A percentile compares a stretch with the other conserved stretches of the same genome.
Conservation (phyloP, 2,797 vertebrate species). For the Amniataba percoides region DNA sequence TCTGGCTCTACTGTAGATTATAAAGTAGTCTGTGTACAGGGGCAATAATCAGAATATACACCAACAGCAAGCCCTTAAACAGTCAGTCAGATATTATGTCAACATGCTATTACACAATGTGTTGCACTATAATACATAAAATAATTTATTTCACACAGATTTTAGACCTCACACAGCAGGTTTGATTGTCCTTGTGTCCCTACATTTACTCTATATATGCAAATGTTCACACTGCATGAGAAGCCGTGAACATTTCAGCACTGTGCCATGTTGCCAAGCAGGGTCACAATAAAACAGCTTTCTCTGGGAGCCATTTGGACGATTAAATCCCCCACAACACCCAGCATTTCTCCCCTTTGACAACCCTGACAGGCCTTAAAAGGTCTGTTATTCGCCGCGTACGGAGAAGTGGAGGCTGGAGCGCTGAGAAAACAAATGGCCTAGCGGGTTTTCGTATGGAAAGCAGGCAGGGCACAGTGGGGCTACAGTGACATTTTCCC, state of each 20-base stretch:
- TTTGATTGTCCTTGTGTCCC: neutral
- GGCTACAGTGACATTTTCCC: slow-evolving; percentile 82
- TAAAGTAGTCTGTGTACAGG: neutral
- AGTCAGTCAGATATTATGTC: neutral
- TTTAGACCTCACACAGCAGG: neutral
- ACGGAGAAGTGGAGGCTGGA: slow-evolving; percentile 18
- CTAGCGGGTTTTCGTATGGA: slow-evolving; percentile 70
- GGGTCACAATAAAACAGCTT: slow-evolving; percentile 8
- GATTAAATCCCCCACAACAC: neutral
- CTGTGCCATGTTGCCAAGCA: neutral
- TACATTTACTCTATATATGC: neutral
- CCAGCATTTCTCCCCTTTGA: slow-evolving; percentile 7
- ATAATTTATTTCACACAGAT: neutral
- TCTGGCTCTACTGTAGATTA: neutral
- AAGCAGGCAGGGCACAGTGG: slow-evolving; percentile 68
- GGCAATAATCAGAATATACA: neutral
- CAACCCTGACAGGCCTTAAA: slow-evolving; percentile 6
- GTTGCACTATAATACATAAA: neutral
- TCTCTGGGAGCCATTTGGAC: slow-evolving; percentile 3
- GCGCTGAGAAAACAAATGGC: slow-evolving; percentile 63
- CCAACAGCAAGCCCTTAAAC: neutral
- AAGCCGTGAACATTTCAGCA: slow-evolving; percentile 10
- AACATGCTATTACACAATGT: neutral
- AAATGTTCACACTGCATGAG: neutral
- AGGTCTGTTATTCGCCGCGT: slow-evolving; percentile 13